Evolutionary conservation across 2,113 vertebrate species (phyloP).

Genomic region (Phylloscopus trochilus): DNA sequence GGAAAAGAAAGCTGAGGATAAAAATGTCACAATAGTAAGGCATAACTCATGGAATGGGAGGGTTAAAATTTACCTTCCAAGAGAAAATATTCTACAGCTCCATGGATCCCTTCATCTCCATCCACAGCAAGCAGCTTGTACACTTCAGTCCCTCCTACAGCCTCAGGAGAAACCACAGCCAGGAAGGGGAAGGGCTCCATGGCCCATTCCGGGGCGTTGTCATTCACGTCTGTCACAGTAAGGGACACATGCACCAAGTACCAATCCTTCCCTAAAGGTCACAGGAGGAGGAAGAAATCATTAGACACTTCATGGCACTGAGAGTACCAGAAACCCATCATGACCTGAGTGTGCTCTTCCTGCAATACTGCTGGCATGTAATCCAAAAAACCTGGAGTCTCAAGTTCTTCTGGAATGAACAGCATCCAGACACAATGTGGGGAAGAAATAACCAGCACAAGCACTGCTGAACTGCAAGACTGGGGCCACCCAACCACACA

Average conservation of each 20-base stretch:
- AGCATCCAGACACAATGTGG: not conserved
- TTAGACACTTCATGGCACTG: not conserved
- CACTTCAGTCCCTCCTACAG: slow-evolving; percentile 73
- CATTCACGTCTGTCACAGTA: slow-evolving; percentile 84
- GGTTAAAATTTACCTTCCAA: slow-evolving; percentile 77
- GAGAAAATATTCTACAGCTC: slow-evolving; percentile 86
- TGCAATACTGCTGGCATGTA: not conserved
- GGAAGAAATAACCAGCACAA: not conserved
- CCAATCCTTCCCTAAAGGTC: slow-evolving; percentile 78
- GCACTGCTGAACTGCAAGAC: not conserved
- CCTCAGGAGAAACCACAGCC: slow-evolving; percentile 78
- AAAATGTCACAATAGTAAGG: not conserved
- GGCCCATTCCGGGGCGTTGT: slow-evolving; percentile 83
- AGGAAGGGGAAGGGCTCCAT: slow-evolving; percentile 84
- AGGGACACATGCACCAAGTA: slow-evolving; percentile 80
- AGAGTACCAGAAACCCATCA: not conserved
- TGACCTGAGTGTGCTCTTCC: not conserved
- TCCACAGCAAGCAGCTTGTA: slow-evolving; percentile 84
- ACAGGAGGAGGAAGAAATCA: not conserved
- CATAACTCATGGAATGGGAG: not conserved
- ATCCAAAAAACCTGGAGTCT: not conserved
- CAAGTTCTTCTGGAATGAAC: not conserved
- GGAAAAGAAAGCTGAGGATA: not conserved
- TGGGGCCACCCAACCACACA: not conserved
- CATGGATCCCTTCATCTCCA: slow-evolving; percentile 81